phyloP scores from a whole-genome alignment of 2,797 vertebrate species.

The Acestrorhynchus altus region DNA sequence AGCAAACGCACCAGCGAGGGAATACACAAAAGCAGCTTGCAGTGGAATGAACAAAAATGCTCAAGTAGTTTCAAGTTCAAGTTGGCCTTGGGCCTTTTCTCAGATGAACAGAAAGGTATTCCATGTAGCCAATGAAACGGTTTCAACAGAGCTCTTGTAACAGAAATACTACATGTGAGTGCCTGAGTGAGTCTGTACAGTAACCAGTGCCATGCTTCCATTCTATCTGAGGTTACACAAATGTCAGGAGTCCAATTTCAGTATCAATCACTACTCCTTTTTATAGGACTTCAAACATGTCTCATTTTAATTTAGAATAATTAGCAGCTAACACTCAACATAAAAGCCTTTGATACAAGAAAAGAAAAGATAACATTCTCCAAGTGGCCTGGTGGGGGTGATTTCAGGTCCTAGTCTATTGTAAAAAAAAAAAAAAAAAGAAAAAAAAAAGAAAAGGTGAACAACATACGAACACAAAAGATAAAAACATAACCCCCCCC shows the following conservation, averaged over 20 bases:
- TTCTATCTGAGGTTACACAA: slow-evolving; percentile 10
- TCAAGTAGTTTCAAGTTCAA: slow-evolving; percentile 36
- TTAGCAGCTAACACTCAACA: background rate
- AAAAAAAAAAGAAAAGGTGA: no score
- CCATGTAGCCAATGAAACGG: slow-evolving; percentile 50
- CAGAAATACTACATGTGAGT: slow-evolving; percentile 23
- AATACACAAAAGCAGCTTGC: slow-evolving; percentile 40
- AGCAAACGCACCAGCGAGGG: slow-evolving; percentile 39
- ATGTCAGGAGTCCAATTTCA: slow-evolving; percentile 47
- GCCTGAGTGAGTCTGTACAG: slow-evolving; percentile 23
- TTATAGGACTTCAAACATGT: background rate
- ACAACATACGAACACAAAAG: background rate
- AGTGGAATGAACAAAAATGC: slow-evolving; percentile 35
- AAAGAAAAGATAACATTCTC: background rate
- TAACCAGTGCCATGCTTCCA: slow-evolving; percentile 38
- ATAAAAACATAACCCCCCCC: no score
- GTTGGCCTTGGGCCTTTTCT: slow-evolving; percentile 38
- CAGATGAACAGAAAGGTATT: slow-evolving; percentile 44
- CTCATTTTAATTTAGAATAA: slow-evolving; percentile 9
- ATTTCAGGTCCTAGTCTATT: background rate
- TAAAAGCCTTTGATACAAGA: background rate
- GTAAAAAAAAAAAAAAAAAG: no score
- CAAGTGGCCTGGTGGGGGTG: background rate
- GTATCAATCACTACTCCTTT: slow-evolving; percentile 29
- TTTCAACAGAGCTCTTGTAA: slow-evolving; percentile 27